Base-by-base conservation (phyloP, 35 echinoderm and acorn worm species). In the Heliocidaris erythrogramma region DNA sequence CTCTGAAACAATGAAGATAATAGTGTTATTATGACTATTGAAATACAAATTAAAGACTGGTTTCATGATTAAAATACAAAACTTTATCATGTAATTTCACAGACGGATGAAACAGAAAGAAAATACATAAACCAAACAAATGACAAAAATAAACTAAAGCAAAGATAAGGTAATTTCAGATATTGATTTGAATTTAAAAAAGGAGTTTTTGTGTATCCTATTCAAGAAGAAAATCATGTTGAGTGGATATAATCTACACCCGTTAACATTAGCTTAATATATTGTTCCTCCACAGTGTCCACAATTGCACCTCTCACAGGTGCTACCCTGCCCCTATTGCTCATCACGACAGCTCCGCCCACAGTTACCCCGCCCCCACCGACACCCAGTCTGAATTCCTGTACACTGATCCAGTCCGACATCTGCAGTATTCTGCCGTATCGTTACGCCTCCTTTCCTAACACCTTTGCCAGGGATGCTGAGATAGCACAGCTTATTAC, bases 361-460 rank as follows among this genome's bases (percentile, higher is more conserved):
- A 65, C 85, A 10, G 86, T 94, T 3, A 89, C 60, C 30, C 35
- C 92, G 0, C 85, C 48, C 12, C 93, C 92, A 48, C 4, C 94
- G 21, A 91, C 95, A 17, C 30, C 60, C 90, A 84, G 27, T 53
- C 50, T 30, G 86, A 42, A 42, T 29, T 85, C 87, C 86, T 87
- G 93, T 31, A 24, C 86, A 2, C 86, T 56, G 24, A 94, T 94
- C 31, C 85, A 96, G 49, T 52, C 31, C 31, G 49, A 49, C 24
- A 52, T 89, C 29, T 96, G 95, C 31, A 21, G 17, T n/a, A 60
- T 32, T 84, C 95, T 96, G 60, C 95, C 95, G 21, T 96, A 96
- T 48, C 30, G 93, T 16, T 32, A 96, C 50, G 95, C 93, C 32
- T 30, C 93, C 47, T 96, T 96, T 47, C 95, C 95, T 2, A 96